phyloP scores from a whole-genome alignment of 2,888 invertebrate genomes.

The Lasius platythorax region DNA sequence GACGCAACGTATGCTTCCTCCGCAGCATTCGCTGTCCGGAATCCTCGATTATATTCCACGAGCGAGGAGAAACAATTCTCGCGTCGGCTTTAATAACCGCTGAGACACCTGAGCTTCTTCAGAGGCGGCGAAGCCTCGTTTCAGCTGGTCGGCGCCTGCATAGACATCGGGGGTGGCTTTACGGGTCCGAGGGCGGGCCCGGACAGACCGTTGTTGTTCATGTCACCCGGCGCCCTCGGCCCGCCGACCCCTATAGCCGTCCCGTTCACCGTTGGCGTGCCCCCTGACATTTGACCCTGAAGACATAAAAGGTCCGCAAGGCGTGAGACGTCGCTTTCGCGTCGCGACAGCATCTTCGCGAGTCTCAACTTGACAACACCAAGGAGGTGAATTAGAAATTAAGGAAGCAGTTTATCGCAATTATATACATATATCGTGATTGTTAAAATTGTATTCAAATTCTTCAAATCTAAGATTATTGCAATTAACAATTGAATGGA shows the following conservation, averaged over 20 bases:
- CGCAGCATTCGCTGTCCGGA: neutral
- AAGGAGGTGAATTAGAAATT: neutral
- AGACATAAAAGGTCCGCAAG: conserved; percentile 57
- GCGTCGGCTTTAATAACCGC: conserved; percentile 81
- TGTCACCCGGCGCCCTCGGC: conserved; percentile 83
- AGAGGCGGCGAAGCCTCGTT: conserved; percentile 84
- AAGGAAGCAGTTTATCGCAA: neutral
- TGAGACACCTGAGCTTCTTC: conserved; percentile 85
- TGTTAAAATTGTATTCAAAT: neutral
- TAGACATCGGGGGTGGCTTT: conserved; percentile 84
- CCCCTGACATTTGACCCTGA: conserved; percentile 84
- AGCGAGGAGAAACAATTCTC: conserved; percentile 38
- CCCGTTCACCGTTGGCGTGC: conserved; percentile 82
- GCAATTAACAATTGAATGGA: neutral
- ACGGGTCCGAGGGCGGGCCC: conserved; percentile 83
- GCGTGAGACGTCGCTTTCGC: conserved; percentile 21
- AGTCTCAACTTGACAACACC: neutral
- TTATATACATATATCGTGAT: neutral
- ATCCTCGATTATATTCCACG: conserved; percentile 37
- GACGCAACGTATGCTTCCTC: conserved; percentile 30
- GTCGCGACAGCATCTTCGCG: neutral
- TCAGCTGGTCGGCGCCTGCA: conserved; percentile 85
- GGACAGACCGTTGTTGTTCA: conserved; percentile 85
- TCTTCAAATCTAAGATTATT: neutral
- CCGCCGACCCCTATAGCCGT: conserved; percentile 80